Evolutionary conservation across 2,113 vertebrate species (phyloP).

Genomic region (Alouatta palliata): DNA sequence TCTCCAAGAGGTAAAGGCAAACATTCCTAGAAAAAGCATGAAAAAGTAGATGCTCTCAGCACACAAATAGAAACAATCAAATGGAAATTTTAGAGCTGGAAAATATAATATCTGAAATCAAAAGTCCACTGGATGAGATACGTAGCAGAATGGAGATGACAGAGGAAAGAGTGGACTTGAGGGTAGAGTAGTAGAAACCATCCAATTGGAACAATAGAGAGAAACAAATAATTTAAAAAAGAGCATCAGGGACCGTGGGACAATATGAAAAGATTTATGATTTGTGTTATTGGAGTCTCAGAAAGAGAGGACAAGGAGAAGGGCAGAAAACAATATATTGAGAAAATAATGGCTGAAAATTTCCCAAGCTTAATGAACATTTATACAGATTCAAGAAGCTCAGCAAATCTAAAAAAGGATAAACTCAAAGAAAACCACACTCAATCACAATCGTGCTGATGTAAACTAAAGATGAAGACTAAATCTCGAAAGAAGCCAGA

Average conservation of each 20-base stretch:
- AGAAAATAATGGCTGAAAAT: not conserved
- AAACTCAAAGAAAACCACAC: not conserved
- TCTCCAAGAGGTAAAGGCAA: not conserved
- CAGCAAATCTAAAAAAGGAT: not conserved
- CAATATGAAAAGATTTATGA: not conserved
- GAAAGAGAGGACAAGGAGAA: not conserved
- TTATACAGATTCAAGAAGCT: not conserved
- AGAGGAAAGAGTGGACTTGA: not conserved
- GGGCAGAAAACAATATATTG: not conserved
- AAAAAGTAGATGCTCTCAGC: not conserved
- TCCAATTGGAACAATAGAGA: not conserved
- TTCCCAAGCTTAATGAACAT: not conserved
- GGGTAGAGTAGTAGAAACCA: not conserved
- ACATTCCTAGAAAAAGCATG: not conserved
- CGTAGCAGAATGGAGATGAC: not conserved
- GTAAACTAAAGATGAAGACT: not conserved
- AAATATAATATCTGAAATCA: not conserved
- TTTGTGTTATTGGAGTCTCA: not conserved
- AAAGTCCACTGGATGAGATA: not conserved
- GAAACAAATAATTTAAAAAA: not conserved
- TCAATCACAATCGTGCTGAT: not conserved
- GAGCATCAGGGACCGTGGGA: not conserved
- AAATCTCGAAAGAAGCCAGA: not conserved
- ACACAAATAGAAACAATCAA: not conserved
- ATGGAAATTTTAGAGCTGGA: not conserved